Evolutionary conservation across 2,797 vertebrate species (phyloP).

Genomic region (Poeciliopsis paucimaculata): DNA sequence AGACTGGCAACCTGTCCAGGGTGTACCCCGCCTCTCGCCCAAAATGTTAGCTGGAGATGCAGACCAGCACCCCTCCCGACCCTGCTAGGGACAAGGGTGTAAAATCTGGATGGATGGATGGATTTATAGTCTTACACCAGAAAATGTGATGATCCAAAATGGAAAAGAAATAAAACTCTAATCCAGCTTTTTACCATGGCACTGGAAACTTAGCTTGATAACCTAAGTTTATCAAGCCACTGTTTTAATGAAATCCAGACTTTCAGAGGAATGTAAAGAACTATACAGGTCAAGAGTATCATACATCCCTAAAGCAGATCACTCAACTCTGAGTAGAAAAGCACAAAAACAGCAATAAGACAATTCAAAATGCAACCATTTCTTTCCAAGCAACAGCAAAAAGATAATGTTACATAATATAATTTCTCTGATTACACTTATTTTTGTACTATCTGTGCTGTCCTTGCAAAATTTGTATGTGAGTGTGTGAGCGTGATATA

Average conservation of each 20-base stretch:
- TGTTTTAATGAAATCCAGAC: slow-evolving; percentile 75
- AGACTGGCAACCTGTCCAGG: no score
- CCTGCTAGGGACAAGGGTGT: no score
- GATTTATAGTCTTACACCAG: not conserved
- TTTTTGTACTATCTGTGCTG: not conserved
- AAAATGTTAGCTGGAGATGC: no score
- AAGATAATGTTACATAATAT: slow-evolving; percentile 4
- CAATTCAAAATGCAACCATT: not conserved
- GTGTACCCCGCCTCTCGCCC: no score
- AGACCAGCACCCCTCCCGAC: no score
- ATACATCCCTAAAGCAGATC: slow-evolving; percentile 15
- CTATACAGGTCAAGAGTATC: slow-evolving; percentile 43
- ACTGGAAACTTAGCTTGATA: slow-evolving; percentile 26
- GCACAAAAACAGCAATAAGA: slow-evolving; percentile 26
- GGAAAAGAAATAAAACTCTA: not conserved
- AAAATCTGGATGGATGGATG: no score
- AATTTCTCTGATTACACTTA: slow-evolving; percentile 3
- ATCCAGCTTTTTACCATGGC: slow-evolving; percentile 8
- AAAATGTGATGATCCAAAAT: slow-evolving; percentile 2
- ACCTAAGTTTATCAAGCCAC: not conserved
- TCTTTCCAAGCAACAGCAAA: not conserved
- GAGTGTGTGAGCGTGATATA: slow-evolving; percentile 35
- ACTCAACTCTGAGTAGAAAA: slow-evolving; percentile 20
- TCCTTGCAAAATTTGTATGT: slow-evolving; percentile 13
- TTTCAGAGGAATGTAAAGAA: slow-evolving; percentile 57